Conservation (phyloP, 2,797 vertebrate genomes). For the Parambassis ranga region DNA sequence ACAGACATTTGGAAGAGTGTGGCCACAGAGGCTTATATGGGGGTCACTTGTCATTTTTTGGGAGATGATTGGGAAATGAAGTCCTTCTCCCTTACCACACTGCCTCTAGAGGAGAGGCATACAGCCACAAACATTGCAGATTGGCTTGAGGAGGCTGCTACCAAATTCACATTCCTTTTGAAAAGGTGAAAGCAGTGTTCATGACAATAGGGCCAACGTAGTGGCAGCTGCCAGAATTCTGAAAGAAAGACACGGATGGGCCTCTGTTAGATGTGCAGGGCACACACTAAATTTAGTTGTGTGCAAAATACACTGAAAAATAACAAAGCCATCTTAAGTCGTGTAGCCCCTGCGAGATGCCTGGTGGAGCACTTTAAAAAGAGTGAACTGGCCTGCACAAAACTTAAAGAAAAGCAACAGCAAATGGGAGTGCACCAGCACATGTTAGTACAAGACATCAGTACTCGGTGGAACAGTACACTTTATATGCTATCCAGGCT, state of each 20-base stretch:
- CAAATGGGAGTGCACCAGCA: background rate
- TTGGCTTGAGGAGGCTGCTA: conserved; percentile 15
- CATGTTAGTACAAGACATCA: conserved; percentile 34
- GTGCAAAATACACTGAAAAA: background rate
- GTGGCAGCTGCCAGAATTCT: conserved; percentile 13
- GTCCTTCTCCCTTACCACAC: background rate
- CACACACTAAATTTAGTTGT: conserved; percentile 7
- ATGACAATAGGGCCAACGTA: conserved; percentile 25
- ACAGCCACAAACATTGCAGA: conserved; percentile 29
- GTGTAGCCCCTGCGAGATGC: background rate
- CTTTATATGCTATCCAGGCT: conserved; percentile 19
- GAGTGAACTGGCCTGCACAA: background rate
- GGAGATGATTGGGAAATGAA: conserved; percentile 2
- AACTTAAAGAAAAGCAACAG: conserved; percentile 22
- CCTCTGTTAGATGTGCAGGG: background rate
- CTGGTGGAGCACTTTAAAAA: conserved; percentile 12
- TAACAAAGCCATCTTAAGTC: background rate
- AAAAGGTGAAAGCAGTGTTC: conserved; percentile 36
- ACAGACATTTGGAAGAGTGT: background rate
- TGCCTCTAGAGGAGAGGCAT: conserved; percentile 4
- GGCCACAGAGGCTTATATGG: background rate
- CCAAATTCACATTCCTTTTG: conserved; percentile 22
- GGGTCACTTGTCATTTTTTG: background rate
- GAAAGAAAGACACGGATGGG: conserved; percentile 14
- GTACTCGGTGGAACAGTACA: conserved; percentile 12